A percentile compares a stretch with the other conserved stretches of the same genome.
These are phyloP conservation scores for Urocynchramus pylzowi DNA, from an alignment of 2,113 vertebrate species.

Conservation along the genomic window DNA sequence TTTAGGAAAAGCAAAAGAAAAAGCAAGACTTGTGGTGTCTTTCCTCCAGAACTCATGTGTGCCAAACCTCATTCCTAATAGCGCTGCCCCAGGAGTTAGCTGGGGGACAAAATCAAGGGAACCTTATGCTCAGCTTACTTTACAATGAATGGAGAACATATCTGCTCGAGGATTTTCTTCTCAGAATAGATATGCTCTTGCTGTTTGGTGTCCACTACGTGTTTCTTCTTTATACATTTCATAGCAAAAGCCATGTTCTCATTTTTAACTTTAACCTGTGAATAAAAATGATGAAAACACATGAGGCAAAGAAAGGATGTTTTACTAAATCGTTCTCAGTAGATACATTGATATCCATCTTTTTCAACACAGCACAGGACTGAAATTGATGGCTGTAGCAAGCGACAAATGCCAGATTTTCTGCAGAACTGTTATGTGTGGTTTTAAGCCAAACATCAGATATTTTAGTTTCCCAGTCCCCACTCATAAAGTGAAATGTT, in stretches of 20 bases:
- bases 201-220: slow-evolving; percentile 88
- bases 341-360: not conserved
- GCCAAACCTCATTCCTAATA: not conserved
- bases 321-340: not conserved
- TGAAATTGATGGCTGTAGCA: not conserved
- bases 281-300: not conserved
- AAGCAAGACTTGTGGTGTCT: accelerated
- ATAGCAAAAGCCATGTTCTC: slow-evolving; percentile 87
- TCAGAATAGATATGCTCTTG: slow-evolving; percentile 93
- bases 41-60: not conserved
- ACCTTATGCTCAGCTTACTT: slow-evolving; percentile 67
- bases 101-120: not conserved
- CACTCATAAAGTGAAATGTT: not conserved
- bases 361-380: not conserved
- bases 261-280: slow-evolving; percentile 88
- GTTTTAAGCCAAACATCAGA: not conserved
- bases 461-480: not conserved
- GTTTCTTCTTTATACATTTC: slow-evolving; percentile 92
- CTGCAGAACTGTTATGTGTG: not conserved
- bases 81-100: not conserved
- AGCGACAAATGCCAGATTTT: not conserved
- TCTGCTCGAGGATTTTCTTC: slow-evolving; percentile 86
- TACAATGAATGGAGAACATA: slow-evolving; percentile 84
- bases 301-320: not conserved
- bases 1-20: not conserved